Evolutionary conservation across 1,140 invertebrate genomes (phyloP).

Genomic region (Musca vetustissima): DNA sequence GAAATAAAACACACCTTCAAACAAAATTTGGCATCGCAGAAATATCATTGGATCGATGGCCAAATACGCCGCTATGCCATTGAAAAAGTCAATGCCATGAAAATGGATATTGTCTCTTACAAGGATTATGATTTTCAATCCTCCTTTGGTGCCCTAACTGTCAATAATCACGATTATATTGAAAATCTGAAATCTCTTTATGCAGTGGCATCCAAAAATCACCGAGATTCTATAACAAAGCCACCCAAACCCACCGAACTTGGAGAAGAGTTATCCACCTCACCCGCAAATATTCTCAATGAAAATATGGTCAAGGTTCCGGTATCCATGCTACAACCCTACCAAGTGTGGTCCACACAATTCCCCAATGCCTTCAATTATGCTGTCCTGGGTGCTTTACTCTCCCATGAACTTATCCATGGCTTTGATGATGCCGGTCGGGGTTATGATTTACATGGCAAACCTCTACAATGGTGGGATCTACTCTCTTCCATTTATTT

Average conservation of each 20-base stretch:
- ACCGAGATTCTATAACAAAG: not conserved
- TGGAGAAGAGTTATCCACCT: not conserved
- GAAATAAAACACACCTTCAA: constrained; percentile 38
- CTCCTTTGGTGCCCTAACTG: constrained; percentile 30
- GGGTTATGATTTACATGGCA: constrained; percentile 55
- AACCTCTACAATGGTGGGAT: constrained; percentile 37
- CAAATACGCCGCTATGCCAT: constrained; percentile 33
- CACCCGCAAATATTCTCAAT: constrained; percentile 29
- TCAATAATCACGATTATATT: constrained; percentile 36
- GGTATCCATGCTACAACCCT: constrained; percentile 41
- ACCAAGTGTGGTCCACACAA: constrained; percentile 46
- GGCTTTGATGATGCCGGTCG: constrained; percentile 60
- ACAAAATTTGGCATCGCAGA: constrained; percentile 25
- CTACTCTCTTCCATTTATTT: constrained; percentile 33
- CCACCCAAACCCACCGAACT: not conserved
- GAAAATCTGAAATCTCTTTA: constrained; percentile 35
- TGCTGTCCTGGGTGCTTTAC: constrained; percentile 60
- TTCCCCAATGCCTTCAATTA: constrained; percentile 55
- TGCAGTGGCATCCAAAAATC: not conserved
- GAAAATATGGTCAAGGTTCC: constrained; percentile 39
- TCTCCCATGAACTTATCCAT: constrained; percentile 66
- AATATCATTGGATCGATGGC: constrained; percentile 33
- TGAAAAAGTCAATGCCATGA: constrained; percentile 37
- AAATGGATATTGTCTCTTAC: constrained; percentile 34
- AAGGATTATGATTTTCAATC: constrained; percentile 35